Conservation (phyloP, 2,888 invertebrate species). For the Diloba caeruleocephala region DNA sequence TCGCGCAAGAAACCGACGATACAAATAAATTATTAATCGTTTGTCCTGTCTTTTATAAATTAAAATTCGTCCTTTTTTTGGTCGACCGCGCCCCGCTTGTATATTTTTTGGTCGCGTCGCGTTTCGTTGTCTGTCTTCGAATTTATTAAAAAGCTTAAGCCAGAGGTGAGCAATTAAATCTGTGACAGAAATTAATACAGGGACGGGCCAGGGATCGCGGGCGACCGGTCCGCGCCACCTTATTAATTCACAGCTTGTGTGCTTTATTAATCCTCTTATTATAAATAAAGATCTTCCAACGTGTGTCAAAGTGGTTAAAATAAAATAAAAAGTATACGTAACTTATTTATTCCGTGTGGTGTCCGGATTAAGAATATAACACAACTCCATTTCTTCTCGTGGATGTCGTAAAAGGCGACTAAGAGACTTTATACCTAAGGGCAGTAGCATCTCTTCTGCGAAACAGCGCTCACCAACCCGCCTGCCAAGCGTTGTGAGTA, state of each 20-base stretch:
- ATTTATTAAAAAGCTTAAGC: conserved; percentile 87
- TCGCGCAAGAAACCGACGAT: conserved; percentile 85
- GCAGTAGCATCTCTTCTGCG: too few species aligned
- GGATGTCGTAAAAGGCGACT: too few species aligned
- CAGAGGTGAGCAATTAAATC: conserved; percentile 87
- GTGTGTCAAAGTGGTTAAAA: conserved; percentile 23
- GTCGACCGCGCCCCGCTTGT: conserved; percentile 71
- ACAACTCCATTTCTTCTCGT: too few species aligned
- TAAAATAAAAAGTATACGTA: conserved; percentile 31
- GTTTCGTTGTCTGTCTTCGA: conserved; percentile 84
- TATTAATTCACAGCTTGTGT: conserved; percentile 77
- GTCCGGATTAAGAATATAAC: too few species aligned
- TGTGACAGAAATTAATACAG: conserved; percentile 87
- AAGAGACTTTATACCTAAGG: too few species aligned
- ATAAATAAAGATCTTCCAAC: conserved; percentile 64
- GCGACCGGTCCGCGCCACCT: conserved; percentile 65
- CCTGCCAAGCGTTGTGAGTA: too few species aligned
- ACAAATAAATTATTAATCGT: conserved; percentile 90
- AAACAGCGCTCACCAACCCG: too few species aligned
- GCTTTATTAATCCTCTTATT: conserved; percentile 77
- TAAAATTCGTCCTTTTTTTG: conserved; percentile 87
- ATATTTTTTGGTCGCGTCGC: conserved; percentile 83
- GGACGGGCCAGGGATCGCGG: conserved; percentile 70
- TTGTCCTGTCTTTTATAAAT: conserved; percentile 90
- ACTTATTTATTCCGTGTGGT: too few species aligned